Evolutionary conservation across 2,113 vertebrate species (phyloP), one percentile per base, ranked within the genome.

Genomic region (Pipra filicauda): DNA sequence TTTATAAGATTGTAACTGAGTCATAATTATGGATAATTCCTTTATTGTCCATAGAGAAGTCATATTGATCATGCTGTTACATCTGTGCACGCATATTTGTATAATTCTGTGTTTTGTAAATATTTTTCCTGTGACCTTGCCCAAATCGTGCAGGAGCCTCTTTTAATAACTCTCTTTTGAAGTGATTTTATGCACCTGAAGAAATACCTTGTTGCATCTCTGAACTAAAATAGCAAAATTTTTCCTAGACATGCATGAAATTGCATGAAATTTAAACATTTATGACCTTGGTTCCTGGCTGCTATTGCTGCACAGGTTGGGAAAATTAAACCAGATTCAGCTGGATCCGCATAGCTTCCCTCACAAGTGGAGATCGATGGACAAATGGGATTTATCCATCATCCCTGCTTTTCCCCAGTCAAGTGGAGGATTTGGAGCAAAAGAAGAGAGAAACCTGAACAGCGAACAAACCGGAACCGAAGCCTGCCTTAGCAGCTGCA

Each of bases 261-360:
- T 95, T 65, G 48, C 77, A 58, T 89, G 39, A 86, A 96, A 94
- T 96, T 89, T 82, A 59, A 82, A 75, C n/a, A 44, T 71, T 84
- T 83, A 54, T 74, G 59, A 77, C 55, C 39, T 74, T 48, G 35
- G 23, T 79, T 95, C 71, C 75, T 80, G 74, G 39, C 78, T 91
- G 58, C 44, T 89, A 20, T 58, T 90, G 55, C 67, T 74, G 55
- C 43, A 46, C 33, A 58, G 37, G 27, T 61, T 93, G 71, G 41
- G 64, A 79, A 93, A 80, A 90, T 95, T 65, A 41, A 91, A 73
- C 51, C 43, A 41, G 64, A 57, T 91, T 95, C 62, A 82, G 5
- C 64, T 86, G 80, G 48, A 49, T 94, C 55, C 31, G 26, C 39
- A 49, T 8, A 28, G 31, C 16, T 71, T 84, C 13, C 16, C 27